Base-by-base conservation (phyloP, 1,140 invertebrate species). In the Drosophila rufa region DNA sequence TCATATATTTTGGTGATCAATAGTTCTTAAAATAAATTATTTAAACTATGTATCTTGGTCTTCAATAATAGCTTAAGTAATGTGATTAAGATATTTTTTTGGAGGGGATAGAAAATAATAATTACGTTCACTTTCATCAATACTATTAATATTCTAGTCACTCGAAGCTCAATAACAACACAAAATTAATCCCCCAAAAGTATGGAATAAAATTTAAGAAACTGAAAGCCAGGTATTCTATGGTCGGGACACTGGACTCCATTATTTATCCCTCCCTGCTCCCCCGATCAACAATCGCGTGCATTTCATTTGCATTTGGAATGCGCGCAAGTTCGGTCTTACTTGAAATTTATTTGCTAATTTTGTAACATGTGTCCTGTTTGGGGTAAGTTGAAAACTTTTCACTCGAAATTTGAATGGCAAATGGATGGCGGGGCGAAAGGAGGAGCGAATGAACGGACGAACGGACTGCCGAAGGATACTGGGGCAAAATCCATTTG, bases 361-460 rank as follows among this genome's bases (percentile, higher is more conserved):
- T 87, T 89, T 89, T 79, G 84, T 89, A 89, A 89, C 84, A 87
- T 87, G 84, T 87, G 84, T 87, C 84, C 83, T 84, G 80, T 77
- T 48, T 67, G 77, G 76, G 46, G 45, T 62, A 73, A 87, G 84
- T 84, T 74, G 77, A 84, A 89, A 87, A 87, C 68, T 89, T 84
- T 87, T 74, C 80, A 74, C 77, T 77, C 45, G 17, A 70, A 89
- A 87, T 79, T 87, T 89, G 77, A 73, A 73, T 73, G 67, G 42
- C 51, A 70, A 70, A 51, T 70, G 33, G 69, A 56, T 15, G 66
- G 66, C 40, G 50, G 36, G 30, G 59, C 42, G 11, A 27, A 45
- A 25, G 22, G 22, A 25, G 22, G 22, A 25, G 22, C 19, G 19
- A 6, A 36, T 5, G n/a, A 51, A 12, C 3, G 48, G 51, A 15